phyloP scores from a whole-genome alignment of 2,113 vertebrate genomes.

The Scytalopus superciliaris region DNA sequence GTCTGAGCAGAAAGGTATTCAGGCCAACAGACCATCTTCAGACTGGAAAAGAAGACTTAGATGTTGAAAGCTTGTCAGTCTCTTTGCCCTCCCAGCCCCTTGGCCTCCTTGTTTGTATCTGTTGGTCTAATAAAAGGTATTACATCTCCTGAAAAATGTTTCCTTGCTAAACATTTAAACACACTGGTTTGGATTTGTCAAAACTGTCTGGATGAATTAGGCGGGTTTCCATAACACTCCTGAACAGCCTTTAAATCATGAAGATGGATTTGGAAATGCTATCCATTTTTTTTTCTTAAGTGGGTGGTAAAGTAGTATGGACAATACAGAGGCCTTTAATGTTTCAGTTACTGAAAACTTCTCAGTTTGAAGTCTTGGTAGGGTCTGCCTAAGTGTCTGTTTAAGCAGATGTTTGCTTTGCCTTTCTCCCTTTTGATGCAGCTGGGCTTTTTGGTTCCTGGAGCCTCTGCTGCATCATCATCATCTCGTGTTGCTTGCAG shows the following conservation, averaged over 20 bases:
- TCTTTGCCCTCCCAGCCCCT: not conserved
- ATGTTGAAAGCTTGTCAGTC: not conserved
- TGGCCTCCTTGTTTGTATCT: not conserved
- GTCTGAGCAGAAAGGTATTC: not conserved
- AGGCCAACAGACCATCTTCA: constrained; percentile 3
- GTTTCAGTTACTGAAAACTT: not conserved
- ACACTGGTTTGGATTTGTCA: constrained; percentile 42
- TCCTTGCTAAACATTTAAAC: constrained; percentile 25
- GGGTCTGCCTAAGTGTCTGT: not conserved
- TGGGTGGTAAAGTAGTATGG: constrained; percentile 1
- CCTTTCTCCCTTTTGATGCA: not conserved
- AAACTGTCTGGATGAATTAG: constrained; percentile 31
- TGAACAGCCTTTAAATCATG: constrained; percentile 7
- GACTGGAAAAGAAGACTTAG: constrained; percentile 5
- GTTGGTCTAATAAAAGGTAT: constrained; percentile 47
- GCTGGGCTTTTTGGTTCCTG: not conserved
- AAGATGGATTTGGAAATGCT: constrained; percentile 15
- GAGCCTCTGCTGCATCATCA: not conserved
- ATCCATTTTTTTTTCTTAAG: not conserved
- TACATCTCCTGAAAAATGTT: constrained; percentile 56
- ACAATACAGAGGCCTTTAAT: constrained; percentile 2
- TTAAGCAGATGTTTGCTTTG: not conserved
- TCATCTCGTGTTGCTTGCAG: not conserved
- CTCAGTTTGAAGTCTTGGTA: not conserved
- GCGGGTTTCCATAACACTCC: constrained; percentile 31